Evolutionary conservation across 2,113 vertebrate genomes (phyloP).

Genomic region (human (Homo sapiens)): GRCh38 chr7:78706501-78707000

Average conservation of each 20-base stretch:
- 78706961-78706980: not conserved
- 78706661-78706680: not conserved
- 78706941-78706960: not conserved
- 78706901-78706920: not conserved
- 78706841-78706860: not conserved
- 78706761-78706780: not conserved
- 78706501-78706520: not conserved
- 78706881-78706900: rapidly evolving
- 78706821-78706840: not conserved
- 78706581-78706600: not conserved
- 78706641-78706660: not conserved
- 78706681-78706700: not conserved
- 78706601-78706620: not conserved
- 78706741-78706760: not conserved
- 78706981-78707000: not conserved
- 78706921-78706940: rapidly evolving
- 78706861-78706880: not conserved
- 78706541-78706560: not conserved
- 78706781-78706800: not conserved
- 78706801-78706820: not conserved
- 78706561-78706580: not conserved
- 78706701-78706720: not conserved
- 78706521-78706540: not conserved
- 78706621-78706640: not conserved
- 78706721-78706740: not conserved